Evolutionary conservation across 2,113 vertebrate genomes (phyloP).

Genomic region (Montifringilla adamsi): DNA sequence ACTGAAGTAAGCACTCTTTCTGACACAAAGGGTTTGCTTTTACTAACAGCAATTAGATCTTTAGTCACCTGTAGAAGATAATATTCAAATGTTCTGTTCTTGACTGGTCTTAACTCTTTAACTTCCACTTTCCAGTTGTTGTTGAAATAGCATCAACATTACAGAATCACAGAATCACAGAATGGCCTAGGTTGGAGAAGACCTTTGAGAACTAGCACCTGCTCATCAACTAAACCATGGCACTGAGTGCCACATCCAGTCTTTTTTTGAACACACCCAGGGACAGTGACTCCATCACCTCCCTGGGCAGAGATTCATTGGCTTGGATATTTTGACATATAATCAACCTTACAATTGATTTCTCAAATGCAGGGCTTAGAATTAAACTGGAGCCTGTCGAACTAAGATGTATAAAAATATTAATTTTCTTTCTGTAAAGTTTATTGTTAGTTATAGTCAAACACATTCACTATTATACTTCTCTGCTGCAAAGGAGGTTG

Average conservation of each 20-base stretch:
- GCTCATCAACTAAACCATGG: neutral
- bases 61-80: constrained; percentile 3
- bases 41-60: constrained; percentile 28
- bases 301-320: neutral
- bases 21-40: constrained; percentile 17
- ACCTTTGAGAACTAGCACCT: neutral
- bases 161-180: neutral
- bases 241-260: neutral
- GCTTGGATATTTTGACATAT: neutral
- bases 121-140: neutral
- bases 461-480: neutral
- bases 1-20: constrained; percentile 7
- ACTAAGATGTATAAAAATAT: neutral
- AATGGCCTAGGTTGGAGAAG: neutral
- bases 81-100: constrained; percentile 20
- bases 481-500: neutral
- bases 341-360: neutral
- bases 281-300: neutral
- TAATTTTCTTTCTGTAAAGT: neutral
- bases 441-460: constrained; percentile 1
- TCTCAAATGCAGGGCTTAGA: neutral
- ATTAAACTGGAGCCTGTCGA: neutral
- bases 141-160: neutral
- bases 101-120: neutral
- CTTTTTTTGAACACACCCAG: neutral